Percentiles rank a stretch among this genome's conserved stretches.
These are phyloP conservation scores for Spisula subtruncata DNA, from an alignment of 2,888 invertebrate species.

Conservation along the genomic window DNA sequence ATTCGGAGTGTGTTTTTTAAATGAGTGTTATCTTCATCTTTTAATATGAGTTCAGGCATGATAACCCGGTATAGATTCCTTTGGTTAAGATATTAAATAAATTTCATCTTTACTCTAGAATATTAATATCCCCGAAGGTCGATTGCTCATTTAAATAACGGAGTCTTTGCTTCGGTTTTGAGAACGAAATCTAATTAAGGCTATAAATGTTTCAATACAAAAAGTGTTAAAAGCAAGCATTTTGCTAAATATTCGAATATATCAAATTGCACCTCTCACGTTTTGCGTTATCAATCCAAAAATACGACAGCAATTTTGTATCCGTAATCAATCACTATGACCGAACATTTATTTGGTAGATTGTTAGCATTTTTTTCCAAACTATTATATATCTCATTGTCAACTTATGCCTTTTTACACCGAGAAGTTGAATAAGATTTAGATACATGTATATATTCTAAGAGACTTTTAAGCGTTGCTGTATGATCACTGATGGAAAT, in stretches of 20 bases:
- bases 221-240: background rate
- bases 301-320: background rate
- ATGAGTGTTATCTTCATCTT: too few species aligned
- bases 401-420: too few species aligned
- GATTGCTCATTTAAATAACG: constrained; percentile 12
- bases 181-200: background rate
- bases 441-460: too few species aligned
- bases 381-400: too few species aligned
- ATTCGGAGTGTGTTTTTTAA: too few species aligned
- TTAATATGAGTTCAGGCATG: background rate
- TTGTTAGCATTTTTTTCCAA: too few species aligned
- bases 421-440: too few species aligned
- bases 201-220: constrained; percentile 2
- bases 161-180: background rate
- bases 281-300: background rate
- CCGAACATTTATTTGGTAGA: too few species aligned
- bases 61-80: background rate
- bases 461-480: too few species aligned
- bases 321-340: background rate
- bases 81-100: background rate
- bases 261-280: background rate
- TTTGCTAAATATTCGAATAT: background rate
- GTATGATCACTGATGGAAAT: too few species aligned
- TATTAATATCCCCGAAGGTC: background rate
- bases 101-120: background rate